A percentile compares a stretch with the other conserved stretches of the same genome.
Evolutionary conservation across 1,140 invertebrate species (phyloP).

Genomic region (Luehdorfia chinensis): DNA sequence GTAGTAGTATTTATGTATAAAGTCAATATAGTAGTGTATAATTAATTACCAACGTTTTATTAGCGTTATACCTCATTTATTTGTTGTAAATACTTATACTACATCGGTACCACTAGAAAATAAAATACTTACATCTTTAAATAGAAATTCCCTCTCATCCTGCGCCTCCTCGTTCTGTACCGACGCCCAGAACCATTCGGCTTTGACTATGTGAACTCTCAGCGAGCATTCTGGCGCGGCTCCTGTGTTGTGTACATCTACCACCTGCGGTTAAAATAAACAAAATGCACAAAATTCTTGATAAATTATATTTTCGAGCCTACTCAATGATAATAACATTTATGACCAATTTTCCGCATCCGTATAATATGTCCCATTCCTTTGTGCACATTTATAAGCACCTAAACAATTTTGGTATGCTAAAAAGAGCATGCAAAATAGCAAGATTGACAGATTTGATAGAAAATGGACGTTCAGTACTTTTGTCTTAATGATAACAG

Average conservation of each 20-base stretch:
- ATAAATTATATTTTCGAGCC: no score
- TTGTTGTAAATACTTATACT: no score
- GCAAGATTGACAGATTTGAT: conserved; percentile 20
- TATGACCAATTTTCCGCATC: neutral
- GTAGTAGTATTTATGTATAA: no score
- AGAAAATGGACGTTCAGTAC: conserved; percentile 9
- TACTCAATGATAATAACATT: neutral
- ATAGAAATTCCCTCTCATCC: conserved; percentile 92
- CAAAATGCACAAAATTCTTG: neutral
- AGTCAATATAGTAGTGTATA: no score
- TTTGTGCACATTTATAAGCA: conserved; percentile 13
- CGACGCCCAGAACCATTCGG: conserved; percentile 98
- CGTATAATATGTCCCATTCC: conserved; percentile 12
- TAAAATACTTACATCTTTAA: conserved; percentile 84
- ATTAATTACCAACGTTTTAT: no score
- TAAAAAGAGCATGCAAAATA: conserved; percentile 29
- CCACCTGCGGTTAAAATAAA: conserved; percentile 81
- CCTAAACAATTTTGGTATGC: conserved; percentile 6
- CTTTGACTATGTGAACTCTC: conserved; percentile 87
- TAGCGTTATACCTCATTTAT: no score
- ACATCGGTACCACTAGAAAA: no score
- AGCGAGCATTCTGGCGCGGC: conserved; percentile 80
- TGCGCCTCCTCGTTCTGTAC: conserved; percentile 96
- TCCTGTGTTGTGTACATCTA: conserved; percentile 86
- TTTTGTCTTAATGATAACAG: neutral